Conservation (phyloP, 1,140 invertebrate species). For the Drosophila sproati region DNA sequence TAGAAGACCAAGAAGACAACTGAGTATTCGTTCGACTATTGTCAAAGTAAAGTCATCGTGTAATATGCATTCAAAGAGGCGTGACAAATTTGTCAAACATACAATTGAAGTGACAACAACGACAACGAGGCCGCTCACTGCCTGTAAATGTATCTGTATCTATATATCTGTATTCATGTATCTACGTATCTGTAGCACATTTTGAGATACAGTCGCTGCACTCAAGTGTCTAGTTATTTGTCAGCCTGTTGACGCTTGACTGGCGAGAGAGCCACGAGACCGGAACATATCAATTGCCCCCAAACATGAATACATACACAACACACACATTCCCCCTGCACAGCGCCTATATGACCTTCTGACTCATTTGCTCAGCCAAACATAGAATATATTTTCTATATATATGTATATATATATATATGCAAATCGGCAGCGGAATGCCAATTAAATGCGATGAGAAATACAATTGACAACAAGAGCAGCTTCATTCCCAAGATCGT, state of each 20-base stretch:
- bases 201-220: constrained; percentile 13
- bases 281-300: constrained; percentile 75
- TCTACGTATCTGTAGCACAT: constrained; percentile 21
- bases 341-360: constrained; percentile 57
- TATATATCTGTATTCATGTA: constrained; percentile 14
- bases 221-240: constrained; percentile 40
- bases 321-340: not conserved
- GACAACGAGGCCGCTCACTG: constrained; percentile 4
- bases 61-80: constrained; percentile 40
- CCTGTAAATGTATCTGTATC: constrained; percentile 32
- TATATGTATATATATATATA: constrained; percentile 12
- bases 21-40: not conserved
- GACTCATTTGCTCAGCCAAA: constrained; percentile 45
- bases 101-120: constrained; percentile 30
- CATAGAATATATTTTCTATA: constrained; percentile 3
- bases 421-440: constrained; percentile 49
- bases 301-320: not conserved
- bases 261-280: constrained; percentile 51
- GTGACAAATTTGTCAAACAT: constrained; percentile 54
- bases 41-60: constrained; percentile 2
- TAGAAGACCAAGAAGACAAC: not conserved
- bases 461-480: constrained; percentile 59
- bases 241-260: constrained; percentile 56
- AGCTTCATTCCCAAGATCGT: constrained; percentile 10
- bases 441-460: constrained; percentile 60